Base-by-base conservation (phyloP, 1,140 invertebrate species). In the Drosophila nasuta region DNA sequence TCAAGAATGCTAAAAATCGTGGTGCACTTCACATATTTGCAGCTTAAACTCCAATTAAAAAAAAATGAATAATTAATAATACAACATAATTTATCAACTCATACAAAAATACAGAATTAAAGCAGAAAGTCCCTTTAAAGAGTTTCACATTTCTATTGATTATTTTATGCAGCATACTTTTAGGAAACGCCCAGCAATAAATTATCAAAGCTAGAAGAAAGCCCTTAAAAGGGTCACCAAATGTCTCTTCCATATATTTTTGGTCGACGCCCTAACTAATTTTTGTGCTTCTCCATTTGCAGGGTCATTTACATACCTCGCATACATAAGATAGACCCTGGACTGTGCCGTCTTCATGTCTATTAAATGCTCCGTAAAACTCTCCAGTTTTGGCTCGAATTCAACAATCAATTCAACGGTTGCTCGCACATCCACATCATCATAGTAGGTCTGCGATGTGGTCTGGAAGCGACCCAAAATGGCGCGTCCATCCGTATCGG, bases 401-500 rank as follows among this genome's bases (percentile, higher is more conserved):
- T 98, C 98, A 41, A 98, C 96, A 3, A 98, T 96, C 69, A 96
- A 95, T 88, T 99, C 98, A 25, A 99, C 96, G 94, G 94, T 94
- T 10, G 94, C 94, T 56, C 94, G 94, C 3, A 94, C 93, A 88
- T 95, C 94, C 20, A 94, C 94, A 79, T 95, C 94, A 77, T 95
- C 94, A 57, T 94, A 94, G 35, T 94, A 93, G 58, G 93, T 94
- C 80, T 95, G 94, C 3, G 94, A 95, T 35, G 94, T 94, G n/a
- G 94, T 94, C 91, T 94, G 94, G 75, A 95, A 95, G 88, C 97
- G 94, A 57, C 97, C 97, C 20, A 99, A 94, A 48, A 99, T 95
- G 8, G 97, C 97, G 75, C 98, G 94, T 13, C 98, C 98, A 92
- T 99, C 98, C 8, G 98, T 98, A 93, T 99, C 98, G 17, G 97